phyloP scores from a whole-genome alignment of 1,140 invertebrate species.

The Lordiphosa collinella region DNA sequence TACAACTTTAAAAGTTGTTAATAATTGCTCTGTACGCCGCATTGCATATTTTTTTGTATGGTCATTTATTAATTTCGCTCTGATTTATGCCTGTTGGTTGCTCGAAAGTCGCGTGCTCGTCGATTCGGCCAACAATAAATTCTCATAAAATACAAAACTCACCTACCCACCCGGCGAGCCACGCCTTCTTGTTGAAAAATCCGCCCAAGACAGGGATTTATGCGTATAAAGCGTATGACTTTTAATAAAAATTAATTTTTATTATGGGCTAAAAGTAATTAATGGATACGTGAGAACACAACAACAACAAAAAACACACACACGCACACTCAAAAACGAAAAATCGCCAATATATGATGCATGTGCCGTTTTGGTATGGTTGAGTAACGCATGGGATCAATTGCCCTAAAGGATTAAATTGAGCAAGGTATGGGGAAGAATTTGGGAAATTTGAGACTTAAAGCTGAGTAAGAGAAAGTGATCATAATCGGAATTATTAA shows the following conservation, averaged over 20 bases:
- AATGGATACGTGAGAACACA: constrained; percentile 49
- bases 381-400: constrained; percentile 14
- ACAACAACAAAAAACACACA: too few relatives aligned
- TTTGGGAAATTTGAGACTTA: too few relatives aligned
- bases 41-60: constrained; percentile 32
- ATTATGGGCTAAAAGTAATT: constrained; percentile 73
- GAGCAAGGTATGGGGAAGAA: too few relatives aligned
- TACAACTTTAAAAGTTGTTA: constrained; percentile 63
- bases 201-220: constrained; percentile 68
- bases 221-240: constrained; percentile 57
- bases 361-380: constrained; percentile 37
- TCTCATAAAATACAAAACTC: constrained; percentile 59
- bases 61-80: constrained; percentile 69
- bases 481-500: too few relatives aligned
- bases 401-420: constrained; percentile 1
- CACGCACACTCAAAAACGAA: constrained; percentile 6
- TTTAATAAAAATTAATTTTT: constrained; percentile 78
- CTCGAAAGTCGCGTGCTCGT: constrained; percentile 57
- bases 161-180: constrained; percentile 1
- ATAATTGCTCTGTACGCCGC: constrained; percentile 50
- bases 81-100: constrained; percentile 54
- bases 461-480: too few relatives aligned
- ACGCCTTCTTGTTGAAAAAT: constrained; percentile 23
- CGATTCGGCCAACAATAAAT: constrained; percentile 70
- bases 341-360: constrained; percentile 63